phyloP scores from a whole-genome alignment of 2,113 vertebrate genomes.

The Tragelaphus scriptus region DNA sequence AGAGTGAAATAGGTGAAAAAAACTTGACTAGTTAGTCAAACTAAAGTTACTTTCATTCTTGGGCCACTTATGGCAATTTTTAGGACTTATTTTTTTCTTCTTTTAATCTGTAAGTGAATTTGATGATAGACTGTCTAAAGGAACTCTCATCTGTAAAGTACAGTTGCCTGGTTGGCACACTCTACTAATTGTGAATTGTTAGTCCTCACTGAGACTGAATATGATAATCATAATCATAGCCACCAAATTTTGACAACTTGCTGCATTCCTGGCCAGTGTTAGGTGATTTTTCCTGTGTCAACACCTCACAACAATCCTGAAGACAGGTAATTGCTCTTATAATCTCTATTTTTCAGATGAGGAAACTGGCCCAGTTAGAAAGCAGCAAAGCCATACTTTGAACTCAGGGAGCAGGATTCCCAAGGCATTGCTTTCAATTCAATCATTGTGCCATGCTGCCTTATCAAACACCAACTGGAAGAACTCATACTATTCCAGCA shows the following conservation, averaged over 20 bases:
- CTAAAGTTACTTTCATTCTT: neutral
- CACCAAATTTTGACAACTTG: neutral
- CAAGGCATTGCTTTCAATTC: neutral
- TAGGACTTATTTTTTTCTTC: neutral
- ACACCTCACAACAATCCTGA: neutral
- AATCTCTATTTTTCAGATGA: neutral
- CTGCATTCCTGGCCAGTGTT: neutral
- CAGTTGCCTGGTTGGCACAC: neutral
- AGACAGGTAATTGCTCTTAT: neutral
- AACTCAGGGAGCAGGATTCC: neutral
- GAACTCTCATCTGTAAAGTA: no score
- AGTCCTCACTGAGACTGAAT: neutral
- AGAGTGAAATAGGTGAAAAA: neutral
- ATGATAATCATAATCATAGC: neutral
- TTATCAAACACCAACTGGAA: neutral
- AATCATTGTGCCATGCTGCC: fast-evolving
- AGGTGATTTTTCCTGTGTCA: neutral
- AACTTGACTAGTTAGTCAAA: neutral
- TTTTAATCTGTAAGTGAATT: neutral
- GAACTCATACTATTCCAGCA: neutral
- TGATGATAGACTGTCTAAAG: neutral
- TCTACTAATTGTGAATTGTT: neutral
- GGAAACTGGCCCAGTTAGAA: neutral
- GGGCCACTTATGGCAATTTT: neutral
- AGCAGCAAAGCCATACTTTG: neutral